Evolutionary conservation across 2,113 vertebrate species (phyloP), one percentile per base, ranked within the genome.

Genomic region (Corythaeola cristata): DNA sequence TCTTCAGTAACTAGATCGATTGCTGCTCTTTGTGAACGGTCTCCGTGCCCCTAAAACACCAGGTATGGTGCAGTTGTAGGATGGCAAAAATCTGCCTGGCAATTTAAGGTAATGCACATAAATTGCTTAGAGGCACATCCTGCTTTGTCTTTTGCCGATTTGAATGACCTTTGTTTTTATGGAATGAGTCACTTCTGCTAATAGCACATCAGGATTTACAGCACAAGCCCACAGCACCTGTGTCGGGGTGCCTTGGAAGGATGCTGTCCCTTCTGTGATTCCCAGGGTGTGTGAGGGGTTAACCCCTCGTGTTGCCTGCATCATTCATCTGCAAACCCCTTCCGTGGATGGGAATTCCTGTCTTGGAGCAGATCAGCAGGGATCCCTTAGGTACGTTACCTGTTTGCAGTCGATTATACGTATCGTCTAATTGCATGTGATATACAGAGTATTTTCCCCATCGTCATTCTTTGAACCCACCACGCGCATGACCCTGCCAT

Each of bases 401-500:
- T 75, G 73, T 78, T 91, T 78, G 67, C 72, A 72, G 71, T 47
- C 0, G 4, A 41, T 91, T 93, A 39, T 62, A 63, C 0, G 0
- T 81, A 62, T 75, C 2, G 0, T 80, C 18, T 74, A 88, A 88
- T 84, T 93, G 68, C 56, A 73, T 81, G 37, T 2, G 6, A 90
- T 84, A 71, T 13, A 35, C 17, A 8, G 55, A 75, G 66, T 45
- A 32, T 72, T 93, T 95, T 90, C 75, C 39, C 47, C 45, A 33
- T 45, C n/a, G 5, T 50, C 84, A 41, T 93, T 80, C 83, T 94
- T 78, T 95, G 76, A 91, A 87, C 84, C 80, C 76, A 49, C 83
- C 88, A 92, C 2, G 19, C 27, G 32, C 3, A 1, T 2, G 15
- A 83, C 55, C 83, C 62, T 88, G 37, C 85, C 83, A 49, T 75